These are phyloP conservation scores for Mythimna vitellina DNA, from an alignment of 2,888 invertebrate genomes.

Conservation along the genomic window DNA sequence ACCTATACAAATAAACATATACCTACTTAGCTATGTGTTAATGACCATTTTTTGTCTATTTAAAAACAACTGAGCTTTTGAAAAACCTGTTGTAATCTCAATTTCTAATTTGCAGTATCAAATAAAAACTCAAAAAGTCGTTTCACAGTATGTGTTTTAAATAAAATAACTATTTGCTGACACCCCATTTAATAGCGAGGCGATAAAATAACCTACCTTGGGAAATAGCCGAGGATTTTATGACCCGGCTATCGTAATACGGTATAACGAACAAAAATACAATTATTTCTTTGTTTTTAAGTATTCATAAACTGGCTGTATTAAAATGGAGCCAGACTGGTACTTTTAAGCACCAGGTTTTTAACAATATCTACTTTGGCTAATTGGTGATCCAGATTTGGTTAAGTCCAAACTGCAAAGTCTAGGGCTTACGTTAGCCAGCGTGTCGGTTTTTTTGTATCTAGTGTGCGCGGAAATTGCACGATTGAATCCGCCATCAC, in stretches of 20 bases:
- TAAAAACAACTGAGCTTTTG: neutral
- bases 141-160: constrained; percentile 19
- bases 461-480: no score
- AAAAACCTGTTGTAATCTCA: neutral
- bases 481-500: no score
- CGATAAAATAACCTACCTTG: constrained; percentile 43
- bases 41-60: no score
- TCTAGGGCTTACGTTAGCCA: no score
- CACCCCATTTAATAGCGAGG: constrained; percentile 26
- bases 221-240: constrained; percentile 39
- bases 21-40: no score
- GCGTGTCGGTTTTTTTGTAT: no score
- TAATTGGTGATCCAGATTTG: no score
- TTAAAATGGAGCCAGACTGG: neutral
- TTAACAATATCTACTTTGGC: no score
- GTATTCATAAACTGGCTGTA: constrained; percentile 31
- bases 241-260: constrained; percentile 9
- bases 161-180: constrained; percentile 36
- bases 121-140: neutral
- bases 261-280: constrained; percentile 19
- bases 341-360: no score
- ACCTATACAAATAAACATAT: no score
- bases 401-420: no score
- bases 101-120: neutral
- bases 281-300: constrained; percentile 22